Percentiles rank a stretch among this genome's conserved stretches.
Evolutionary conservation across 2,888 invertebrate species (phyloP).

Genomic region (Neoitamus cyanurus): DNA sequence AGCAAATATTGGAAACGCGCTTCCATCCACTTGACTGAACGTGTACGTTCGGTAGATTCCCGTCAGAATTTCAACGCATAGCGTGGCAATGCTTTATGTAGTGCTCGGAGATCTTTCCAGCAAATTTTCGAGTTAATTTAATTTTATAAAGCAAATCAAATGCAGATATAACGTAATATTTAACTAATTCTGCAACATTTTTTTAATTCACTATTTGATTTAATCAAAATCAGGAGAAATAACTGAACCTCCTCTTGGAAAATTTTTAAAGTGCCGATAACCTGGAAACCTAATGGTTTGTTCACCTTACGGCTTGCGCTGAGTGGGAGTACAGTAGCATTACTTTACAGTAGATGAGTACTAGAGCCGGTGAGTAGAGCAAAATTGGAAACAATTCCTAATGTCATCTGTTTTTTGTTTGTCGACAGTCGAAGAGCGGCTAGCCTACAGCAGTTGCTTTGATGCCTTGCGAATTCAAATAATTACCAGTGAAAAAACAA

Average conservation of each 20-base stretch:
- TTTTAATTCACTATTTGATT: background rate
- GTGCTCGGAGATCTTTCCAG: background rate
- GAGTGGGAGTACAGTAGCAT: background rate
- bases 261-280: too few relatives aligned
- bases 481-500: background rate
- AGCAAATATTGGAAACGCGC: background rate
- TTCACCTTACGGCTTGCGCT: background rate
- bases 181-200: too few relatives aligned
- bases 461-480: background rate
- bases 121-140: background rate
- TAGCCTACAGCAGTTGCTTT: background rate
- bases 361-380: background rate
- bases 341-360: too few relatives aligned
- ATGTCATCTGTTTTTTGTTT: background rate
- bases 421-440: background rate
- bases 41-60: background rate
- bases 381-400: background rate
- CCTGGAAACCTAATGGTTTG: background rate
- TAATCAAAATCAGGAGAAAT: background rate
- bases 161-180: too few relatives aligned
- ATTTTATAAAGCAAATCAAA: too few relatives aligned
- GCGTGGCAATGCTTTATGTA: background rate
- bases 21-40: background rate
- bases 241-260: background rate
- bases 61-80: background rate